These are phyloP conservation scores for Tethea ocularis DNA, from an alignment of 2,888 invertebrate species.

Conservation along the genomic window DNA sequence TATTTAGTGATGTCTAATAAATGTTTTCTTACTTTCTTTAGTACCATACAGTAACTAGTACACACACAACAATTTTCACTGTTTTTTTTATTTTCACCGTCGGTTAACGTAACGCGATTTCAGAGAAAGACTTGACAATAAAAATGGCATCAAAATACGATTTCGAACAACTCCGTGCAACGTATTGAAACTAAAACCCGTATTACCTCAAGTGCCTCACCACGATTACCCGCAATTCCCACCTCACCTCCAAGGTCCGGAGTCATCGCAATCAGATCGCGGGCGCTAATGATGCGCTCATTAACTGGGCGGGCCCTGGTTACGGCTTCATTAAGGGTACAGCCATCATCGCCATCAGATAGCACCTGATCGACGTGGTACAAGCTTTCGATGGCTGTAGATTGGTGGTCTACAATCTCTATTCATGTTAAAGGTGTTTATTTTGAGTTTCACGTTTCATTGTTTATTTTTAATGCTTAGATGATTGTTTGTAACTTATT, in stretches of 20 bases:
- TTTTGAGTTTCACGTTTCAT: not conserved
- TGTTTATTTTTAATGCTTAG: no score
- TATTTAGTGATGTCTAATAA: no score
- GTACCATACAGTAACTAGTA: no score
- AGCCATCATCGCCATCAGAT: conserved; percentile 16
- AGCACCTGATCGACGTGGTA: conserved; percentile 12
- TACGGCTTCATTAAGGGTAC: conserved; percentile 17
- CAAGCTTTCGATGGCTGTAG: conserved; percentile 10
- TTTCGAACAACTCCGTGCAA: no score
- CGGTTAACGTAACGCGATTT: no score
- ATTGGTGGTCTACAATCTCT: not conserved
- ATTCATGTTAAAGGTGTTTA: conserved; percentile 1
- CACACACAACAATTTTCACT: no score
- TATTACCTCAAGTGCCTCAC: not conserved
- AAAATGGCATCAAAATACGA: not conserved
- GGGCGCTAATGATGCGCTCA: conserved; percentile 38
- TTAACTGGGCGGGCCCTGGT: conserved; percentile 26
- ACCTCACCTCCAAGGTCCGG: conserved; percentile 26
- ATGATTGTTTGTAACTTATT: no score
- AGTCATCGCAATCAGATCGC: conserved; percentile 40
- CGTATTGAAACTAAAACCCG: not conserved
- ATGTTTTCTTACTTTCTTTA: no score
- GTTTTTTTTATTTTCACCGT: no score
- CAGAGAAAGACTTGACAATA: not conserved
- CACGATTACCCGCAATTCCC: conserved; percentile 3